Evolutionary conservation across 2,888 invertebrate genomes (phyloP), one percentile per base, ranked within the genome.

Genomic region (Oscheius myriophilus): DNA sequence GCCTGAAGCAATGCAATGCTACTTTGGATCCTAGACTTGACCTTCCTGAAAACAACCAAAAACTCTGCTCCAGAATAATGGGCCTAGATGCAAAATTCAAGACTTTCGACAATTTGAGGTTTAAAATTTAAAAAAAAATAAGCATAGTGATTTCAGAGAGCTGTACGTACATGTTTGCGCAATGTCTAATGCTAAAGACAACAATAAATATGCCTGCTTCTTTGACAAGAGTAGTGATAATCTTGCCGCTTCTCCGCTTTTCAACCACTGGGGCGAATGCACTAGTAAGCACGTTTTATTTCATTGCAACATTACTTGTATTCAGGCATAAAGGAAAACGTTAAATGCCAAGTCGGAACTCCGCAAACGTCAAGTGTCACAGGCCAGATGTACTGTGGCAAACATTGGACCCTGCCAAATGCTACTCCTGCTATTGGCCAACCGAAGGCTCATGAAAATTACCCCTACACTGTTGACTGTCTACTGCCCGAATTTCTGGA

Each of bases 181-280:
- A 1, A 16, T 59, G 16, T n/a, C n/a, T n/a, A 42, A 16, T 1
- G 23, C 18, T 16, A 16, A 7, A 1, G 42, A 67, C 52, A 63
- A 61, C 23, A 61, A 67, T 42, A 51, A 43, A n/a, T 52, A 42
- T 3, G 59, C 52, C 1, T 67, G 67, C 23, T 39, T 61, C 53
- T 67, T 61, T 52, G 52, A 53, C 41, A 39, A n/a, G 14, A 41
- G 33, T 39, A 33, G 33, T n/a, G 43, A 33, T n/a, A 61, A 67
- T 52, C 42, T 67, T 9, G 61, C 52, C 2, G 43, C 42, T 23
- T 45, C 67, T 14, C 67, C 59, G 3, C 26, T 67, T 4, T 67
- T 67, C 46, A 67, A 67, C 41, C 61, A 67, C 42, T 67, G 59
- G 61, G 67, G 61, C 25, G 52, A 26, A 4, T 67, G 67, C 39